These are phyloP conservation scores for Piscicola geometra DNA, from an alignment of 2,888 invertebrate genomes.

Conservation along the genomic window DNA sequence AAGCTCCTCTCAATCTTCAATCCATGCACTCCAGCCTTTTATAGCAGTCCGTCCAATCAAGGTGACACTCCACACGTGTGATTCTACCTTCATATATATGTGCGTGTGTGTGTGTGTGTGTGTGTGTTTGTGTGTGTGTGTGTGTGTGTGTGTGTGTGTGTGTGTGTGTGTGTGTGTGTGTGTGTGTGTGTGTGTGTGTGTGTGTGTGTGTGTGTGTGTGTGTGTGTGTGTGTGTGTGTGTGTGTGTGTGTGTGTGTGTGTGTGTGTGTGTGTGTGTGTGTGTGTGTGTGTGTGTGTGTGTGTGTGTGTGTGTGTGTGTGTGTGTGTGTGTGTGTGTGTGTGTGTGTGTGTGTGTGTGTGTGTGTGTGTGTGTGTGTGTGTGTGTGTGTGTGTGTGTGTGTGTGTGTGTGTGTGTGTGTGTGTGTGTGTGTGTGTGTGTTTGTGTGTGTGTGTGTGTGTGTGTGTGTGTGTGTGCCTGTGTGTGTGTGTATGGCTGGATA, in stretches of 20 bases:
- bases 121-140: conserved; percentile 22
- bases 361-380: background rate
- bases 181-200: conserved; percentile 13
- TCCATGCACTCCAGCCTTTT: background rate
- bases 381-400: conserved; percentile 6
- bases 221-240: conserved; percentile 22
- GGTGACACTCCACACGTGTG: background rate
- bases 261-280: too few relatives aligned
- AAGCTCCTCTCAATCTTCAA: background rate
- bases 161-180: conserved; percentile 11
- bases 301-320: background rate
- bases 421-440: background rate
- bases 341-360: background rate
- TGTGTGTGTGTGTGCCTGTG: conserved; percentile 8
- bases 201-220: conserved; percentile 1
- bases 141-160: conserved; percentile 18
- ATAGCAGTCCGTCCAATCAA: conserved; percentile 15
- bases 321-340: conserved; percentile 17
- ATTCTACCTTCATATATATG: background rate
- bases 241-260: conserved; percentile 19
- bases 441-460: conserved; percentile 3
- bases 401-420: background rate
- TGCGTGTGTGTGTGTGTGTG: conserved; percentile 23
- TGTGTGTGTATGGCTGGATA: conserved; percentile 9
- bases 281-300: too few relatives aligned